Evolutionary conservation across 2,888 invertebrate species (phyloP).

Genomic region (Heteropelma amictum): DNA sequence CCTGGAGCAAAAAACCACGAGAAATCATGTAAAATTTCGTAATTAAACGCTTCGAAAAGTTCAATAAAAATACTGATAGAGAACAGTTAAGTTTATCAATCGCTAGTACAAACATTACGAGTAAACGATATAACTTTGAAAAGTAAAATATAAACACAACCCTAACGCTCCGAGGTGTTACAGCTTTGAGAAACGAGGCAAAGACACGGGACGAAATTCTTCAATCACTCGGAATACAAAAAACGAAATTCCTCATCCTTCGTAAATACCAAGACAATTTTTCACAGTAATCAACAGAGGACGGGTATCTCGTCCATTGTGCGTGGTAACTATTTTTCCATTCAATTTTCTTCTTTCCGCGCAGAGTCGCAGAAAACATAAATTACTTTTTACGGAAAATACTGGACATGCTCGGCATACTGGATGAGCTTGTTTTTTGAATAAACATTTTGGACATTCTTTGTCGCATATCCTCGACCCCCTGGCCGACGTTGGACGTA

Average conservation of each 20-base stretch:
- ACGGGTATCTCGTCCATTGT: slow-evolving; percentile 18
- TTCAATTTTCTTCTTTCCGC: not conserved
- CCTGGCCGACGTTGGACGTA: slow-evolving; percentile 78
- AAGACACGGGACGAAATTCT: not conserved
- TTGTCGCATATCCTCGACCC: slow-evolving; percentile 82
- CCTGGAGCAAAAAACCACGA: too few species aligned
- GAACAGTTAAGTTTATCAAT: too few species aligned
- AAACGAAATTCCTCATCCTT: not conserved
- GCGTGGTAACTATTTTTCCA: slow-evolving; percentile 27
- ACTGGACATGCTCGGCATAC: slow-evolving; percentile 68
- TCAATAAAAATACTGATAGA: too few species aligned
- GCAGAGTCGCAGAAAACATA: not conserved
- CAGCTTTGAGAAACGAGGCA: not conserved
- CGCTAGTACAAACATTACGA: not conserved
- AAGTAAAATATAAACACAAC: not conserved
- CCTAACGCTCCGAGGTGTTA: not conserved
- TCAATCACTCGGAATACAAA: not conserved
- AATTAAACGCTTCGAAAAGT: too few species aligned
- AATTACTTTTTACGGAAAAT: slow-evolving; percentile 74
- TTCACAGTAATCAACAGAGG: not conserved
- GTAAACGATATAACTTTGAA: not conserved
- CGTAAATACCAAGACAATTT: too few species aligned
- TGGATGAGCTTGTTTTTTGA: slow-evolving; percentile 72
- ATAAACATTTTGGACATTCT: slow-evolving; percentile 82
- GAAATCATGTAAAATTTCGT: too few species aligned